Base-by-base conservation (phyloP, 1,140 invertebrate genomes). In the Drosophila nikananu region DNA sequence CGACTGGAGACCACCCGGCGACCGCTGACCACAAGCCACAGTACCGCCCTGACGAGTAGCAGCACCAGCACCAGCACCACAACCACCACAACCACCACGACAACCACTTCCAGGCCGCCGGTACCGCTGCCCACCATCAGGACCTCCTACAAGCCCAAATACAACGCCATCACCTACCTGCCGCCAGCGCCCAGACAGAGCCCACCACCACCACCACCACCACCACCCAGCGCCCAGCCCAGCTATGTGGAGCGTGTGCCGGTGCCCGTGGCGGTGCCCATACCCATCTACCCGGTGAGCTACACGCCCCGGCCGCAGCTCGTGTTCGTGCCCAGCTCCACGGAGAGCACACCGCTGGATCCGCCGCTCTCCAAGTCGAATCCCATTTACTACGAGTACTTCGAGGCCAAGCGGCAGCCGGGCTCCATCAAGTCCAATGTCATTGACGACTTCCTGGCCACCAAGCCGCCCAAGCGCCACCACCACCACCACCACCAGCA, bases 341-440 rank as follows among this genome's bases (percentile, higher is more conserved):
- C 84, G 37, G 81, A 89, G 48, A 59, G 59, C 27, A 25, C 35
- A 2, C 55, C 49, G 8, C 64, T 23, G 32, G 72, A 70, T 7
- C 73, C 90, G 1, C 78, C 81, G 5, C 65, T 92, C 0, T 91
- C 91, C 15, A 91, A 92, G 54, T 80, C 84, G 15, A 93, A 93
- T 63, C 92, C 92, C 12, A 93, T 93, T 6, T 93, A 93, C 57
- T 93, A 93, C 54, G 92, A 93, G 57, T 93, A 93, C 55, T 93
- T 93, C 15, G 92, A 93, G 70, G 91, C 92, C 12, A 90, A 92
- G 35, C 80, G 84, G 0, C 83, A 92, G 42, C 87, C 84, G 5
- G 49, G 67, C 3, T 58, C 65, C 5, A 75, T 87, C 23, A 86
- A 78, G 37, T 76, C 80, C n/a, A 91, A 91, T 21, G 74, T 80